phyloP scores from a whole-genome alignment of 2,797 vertebrate species.

The Smutsia temminckii region DNA sequence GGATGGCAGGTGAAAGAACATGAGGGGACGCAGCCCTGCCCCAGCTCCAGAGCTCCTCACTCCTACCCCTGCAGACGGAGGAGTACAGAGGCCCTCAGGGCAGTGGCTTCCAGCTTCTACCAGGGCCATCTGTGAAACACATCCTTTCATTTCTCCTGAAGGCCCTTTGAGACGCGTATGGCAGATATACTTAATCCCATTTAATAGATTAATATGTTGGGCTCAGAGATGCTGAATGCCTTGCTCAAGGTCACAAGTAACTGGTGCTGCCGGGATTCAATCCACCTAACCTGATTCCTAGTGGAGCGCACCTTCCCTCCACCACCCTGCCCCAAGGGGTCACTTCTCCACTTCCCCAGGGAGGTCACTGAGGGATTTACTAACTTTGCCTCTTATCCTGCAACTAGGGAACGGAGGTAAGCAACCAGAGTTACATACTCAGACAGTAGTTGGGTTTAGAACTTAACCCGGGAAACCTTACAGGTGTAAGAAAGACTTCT shows the following conservation, averaged over 20 bases:
- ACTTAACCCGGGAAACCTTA: background rate
- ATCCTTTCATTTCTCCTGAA: background rate
- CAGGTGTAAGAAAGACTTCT: background rate
- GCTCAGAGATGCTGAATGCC: background rate
- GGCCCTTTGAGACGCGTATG: background rate
- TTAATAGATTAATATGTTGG: background rate
- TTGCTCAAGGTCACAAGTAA: background rate
- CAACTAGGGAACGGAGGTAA: background rate
- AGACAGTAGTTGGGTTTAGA: background rate
- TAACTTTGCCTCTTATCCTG: background rate
- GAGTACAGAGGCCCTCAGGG: background rate
- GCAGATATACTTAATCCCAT: background rate
- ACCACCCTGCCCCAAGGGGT: background rate
- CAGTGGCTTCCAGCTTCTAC: background rate
- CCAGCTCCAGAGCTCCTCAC: background rate
- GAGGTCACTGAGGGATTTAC: background rate
- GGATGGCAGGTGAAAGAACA: background rate
- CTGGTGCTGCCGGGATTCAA: background rate
- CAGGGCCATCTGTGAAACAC: background rate
- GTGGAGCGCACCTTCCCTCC: background rate
- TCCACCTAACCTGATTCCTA: background rate
- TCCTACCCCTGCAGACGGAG: background rate
- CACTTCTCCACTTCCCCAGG: background rate
- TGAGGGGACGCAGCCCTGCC: background rate
- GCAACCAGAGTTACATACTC: background rate